Evolutionary conservation across 2,113 vertebrate species (phyloP).

Genomic region (Nycticorax nycticorax): DNA sequence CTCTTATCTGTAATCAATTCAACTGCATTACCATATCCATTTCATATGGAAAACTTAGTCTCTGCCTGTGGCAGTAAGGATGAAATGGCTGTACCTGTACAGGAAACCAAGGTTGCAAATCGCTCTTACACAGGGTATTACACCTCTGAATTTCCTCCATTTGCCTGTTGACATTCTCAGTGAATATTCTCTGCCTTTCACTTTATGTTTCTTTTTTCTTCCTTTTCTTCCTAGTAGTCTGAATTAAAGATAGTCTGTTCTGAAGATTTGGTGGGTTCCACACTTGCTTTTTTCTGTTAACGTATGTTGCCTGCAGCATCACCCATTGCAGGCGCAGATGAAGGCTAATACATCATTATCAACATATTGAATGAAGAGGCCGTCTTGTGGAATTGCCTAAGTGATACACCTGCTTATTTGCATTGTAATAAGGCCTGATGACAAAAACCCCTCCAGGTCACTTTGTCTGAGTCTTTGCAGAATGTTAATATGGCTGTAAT

Average conservation of each 20-base stretch:
- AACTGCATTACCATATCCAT: background rate
- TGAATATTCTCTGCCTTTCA: background rate
- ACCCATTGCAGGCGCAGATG: background rate
- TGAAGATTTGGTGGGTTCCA: background rate
- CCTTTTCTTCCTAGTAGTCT: background rate
- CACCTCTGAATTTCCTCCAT: background rate
- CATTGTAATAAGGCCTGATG: background rate
- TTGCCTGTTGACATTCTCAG: background rate
- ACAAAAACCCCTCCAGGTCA: conserved; percentile 23
- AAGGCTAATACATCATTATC: conserved; percentile 10
- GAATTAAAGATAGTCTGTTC: background rate
- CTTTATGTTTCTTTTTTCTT: background rate
- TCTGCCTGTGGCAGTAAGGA: background rate
- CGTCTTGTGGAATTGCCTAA: background rate
- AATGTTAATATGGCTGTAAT: conserved; percentile 23
- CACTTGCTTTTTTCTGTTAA: background rate
- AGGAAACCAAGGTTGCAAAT: background rate
- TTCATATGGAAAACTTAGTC: background rate
- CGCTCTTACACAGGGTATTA: background rate
- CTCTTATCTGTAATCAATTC: background rate
- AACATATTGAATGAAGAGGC: background rate
- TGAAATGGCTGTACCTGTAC: background rate
- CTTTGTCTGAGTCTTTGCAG: conserved; percentile 28
- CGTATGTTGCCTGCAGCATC: background rate
- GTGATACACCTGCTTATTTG: background rate